These are phyloP conservation scores for Nansenia antarctica DNA, from an alignment of 2,113 vertebrate genomes.

Conservation along the genomic window DNA sequence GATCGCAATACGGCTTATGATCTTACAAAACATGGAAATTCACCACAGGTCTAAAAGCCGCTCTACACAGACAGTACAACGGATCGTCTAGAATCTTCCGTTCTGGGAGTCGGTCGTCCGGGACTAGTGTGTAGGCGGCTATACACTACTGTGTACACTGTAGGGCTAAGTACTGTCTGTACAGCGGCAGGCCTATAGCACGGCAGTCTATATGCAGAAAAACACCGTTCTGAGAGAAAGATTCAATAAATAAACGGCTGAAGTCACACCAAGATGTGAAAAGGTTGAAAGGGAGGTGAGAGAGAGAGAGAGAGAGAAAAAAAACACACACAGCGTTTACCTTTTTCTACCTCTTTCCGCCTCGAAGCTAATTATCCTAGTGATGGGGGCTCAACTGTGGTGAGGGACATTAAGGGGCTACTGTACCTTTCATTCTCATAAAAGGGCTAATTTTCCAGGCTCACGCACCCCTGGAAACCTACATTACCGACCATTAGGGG, in stretches of 20 bases:
- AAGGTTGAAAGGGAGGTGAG: neutral
- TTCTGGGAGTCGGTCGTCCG: too few relatives aligned
- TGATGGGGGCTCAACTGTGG: slow-evolving; percentile 23
- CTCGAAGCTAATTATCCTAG: slow-evolving; percentile 15
- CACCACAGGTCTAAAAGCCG: neutral
- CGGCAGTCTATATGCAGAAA: too few relatives aligned
- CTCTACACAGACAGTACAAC: too few relatives aligned
- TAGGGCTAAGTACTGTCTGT: too few relatives aligned
- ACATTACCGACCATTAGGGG: slow-evolving; percentile 43
- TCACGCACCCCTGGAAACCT: slow-evolving; percentile 34
- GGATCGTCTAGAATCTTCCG: too few relatives aligned
- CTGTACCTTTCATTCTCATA: slow-evolving; percentile 26
- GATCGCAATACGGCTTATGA: too few relatives aligned
- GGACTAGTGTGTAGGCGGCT: too few relatives aligned
- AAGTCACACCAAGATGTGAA: neutral
- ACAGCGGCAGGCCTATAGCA: too few relatives aligned
- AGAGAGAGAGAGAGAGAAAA: neutral
- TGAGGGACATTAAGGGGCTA: slow-evolving; percentile 18
- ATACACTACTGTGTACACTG: too few relatives aligned
- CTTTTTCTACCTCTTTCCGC: neutral
- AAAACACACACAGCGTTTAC: neutral
- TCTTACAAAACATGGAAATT: too few relatives aligned
- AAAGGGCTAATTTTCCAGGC: slow-evolving; percentile 35
- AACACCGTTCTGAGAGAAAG: too few relatives aligned
- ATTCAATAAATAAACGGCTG: too few relatives aligned